These are phyloP conservation scores for Drosophila melanica DNA, from an alignment of 1,140 invertebrate genomes.

Conservation along the genomic window DNA sequence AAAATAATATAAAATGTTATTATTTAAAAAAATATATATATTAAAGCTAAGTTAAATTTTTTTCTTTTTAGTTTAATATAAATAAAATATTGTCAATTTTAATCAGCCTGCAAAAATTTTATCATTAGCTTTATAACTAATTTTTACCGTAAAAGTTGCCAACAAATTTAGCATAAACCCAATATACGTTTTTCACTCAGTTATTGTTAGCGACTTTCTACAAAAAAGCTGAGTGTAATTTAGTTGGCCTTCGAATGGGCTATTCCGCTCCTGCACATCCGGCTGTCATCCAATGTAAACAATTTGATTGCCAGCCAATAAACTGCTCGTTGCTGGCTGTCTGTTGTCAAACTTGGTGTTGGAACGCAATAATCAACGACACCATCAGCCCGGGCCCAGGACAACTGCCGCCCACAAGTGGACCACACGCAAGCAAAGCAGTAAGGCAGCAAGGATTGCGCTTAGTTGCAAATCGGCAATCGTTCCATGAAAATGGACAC, in stretches of 20 bases:
- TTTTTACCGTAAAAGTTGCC: too few species aligned
- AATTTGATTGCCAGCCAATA: conserved; percentile 42
- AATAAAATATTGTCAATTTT: too few species aligned
- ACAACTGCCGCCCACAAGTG: not conserved
- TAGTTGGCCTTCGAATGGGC: not conserved
- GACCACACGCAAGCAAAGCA: conserved; percentile 35
- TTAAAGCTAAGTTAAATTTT: too few species aligned
- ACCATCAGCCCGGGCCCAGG: not conserved
- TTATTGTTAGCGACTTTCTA: too few species aligned
- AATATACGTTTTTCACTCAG: too few species aligned
- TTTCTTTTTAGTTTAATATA: too few species aligned
- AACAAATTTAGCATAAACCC: too few species aligned
- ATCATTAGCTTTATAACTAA: too few species aligned
- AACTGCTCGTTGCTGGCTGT: conserved; percentile 5
- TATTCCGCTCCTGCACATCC: conserved; percentile 16
- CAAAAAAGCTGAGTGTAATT: not conserved
- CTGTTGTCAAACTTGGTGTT: conserved; percentile 13
- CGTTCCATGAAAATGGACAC: conserved; percentile 47
- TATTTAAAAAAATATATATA: too few species aligned
- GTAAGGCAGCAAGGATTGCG: not conserved
- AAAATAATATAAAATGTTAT: too few species aligned
- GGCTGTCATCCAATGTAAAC: conserved; percentile 28
- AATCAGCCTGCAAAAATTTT: too few species aligned
- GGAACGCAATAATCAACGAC: conserved; percentile 18
- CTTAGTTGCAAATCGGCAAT: conserved; percentile 53